These are phyloP conservation scores for Gallinago nigripennis DNA, from an alignment of 2,797 vertebrate genomes.

Conservation along the genomic window DNA sequence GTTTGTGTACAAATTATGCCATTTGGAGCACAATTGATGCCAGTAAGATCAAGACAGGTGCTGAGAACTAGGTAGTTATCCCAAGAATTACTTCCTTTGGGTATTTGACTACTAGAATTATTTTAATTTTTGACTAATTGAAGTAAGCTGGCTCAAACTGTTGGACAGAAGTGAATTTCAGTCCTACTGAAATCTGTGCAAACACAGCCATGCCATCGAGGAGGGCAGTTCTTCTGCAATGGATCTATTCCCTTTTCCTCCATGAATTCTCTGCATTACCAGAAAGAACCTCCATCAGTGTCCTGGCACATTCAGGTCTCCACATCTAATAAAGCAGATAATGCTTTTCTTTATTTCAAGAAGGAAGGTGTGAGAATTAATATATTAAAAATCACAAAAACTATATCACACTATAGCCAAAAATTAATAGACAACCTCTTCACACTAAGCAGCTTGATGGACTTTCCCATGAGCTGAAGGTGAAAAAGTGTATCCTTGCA, in stretches of 20 bases:
- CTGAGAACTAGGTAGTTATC: not conserved
- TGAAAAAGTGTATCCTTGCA: not conserved
- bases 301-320: not conserved
- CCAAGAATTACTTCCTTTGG: not conserved
- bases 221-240: not conserved
- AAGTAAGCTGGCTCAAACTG: not conserved
- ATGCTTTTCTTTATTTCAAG: not conserved
- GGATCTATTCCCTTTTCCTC: not conserved
- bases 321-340: not conserved
- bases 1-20: not conserved
- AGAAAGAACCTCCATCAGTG: not conserved
- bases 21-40: not conserved
- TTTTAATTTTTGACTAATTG: not conserved
- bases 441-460: not conserved
- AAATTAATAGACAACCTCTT: not conserved
- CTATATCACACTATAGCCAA: accelerated
- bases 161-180: not conserved
- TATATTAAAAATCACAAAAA: not conserved
- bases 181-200: not conserved
- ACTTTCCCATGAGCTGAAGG: not conserved
- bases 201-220: accelerated
- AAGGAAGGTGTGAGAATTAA: not conserved
- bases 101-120: not conserved
- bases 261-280: not conserved
- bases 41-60: not conserved